phyloP scores from a whole-genome alignment of 2,113 vertebrate genomes.

The Entomyzon cyanotis region DNA sequence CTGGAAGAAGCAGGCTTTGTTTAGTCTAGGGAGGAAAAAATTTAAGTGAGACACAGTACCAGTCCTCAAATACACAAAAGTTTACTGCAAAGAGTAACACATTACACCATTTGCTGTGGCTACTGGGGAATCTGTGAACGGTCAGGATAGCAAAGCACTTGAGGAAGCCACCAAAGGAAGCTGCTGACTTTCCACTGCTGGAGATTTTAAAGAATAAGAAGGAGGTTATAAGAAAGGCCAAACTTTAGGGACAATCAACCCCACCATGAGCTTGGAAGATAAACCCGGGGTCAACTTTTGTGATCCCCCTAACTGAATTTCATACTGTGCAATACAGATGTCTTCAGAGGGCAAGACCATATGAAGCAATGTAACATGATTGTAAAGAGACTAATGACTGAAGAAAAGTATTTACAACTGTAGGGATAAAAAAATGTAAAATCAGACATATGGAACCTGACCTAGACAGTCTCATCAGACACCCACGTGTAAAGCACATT shows the following conservation, averaged over 20 bases:
- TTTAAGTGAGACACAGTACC: not conserved
- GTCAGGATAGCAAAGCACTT: not conserved
- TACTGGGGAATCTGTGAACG: fast-evolving
- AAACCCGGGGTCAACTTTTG: not conserved
- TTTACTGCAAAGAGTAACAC: not conserved
- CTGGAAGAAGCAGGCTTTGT: not conserved
- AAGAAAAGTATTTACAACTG: not conserved
- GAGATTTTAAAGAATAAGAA: not conserved
- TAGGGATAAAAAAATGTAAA: not conserved
- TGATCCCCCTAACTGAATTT: not conserved
- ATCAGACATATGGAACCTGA: not conserved
- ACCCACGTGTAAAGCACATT: not conserved
- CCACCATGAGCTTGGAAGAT: not conserved
- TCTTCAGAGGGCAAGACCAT: not conserved
- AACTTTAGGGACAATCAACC: not conserved
- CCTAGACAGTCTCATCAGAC: not conserved
- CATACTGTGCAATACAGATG: not conserved
- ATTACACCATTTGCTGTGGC: not conserved
- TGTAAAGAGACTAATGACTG: not conserved
- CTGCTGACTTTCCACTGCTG: not conserved
- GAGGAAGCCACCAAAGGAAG: not conserved
- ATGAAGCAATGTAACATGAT: not conserved
- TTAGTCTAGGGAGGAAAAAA: slow-evolving; percentile 25
- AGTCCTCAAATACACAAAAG: not conserved
- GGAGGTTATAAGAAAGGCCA: not conserved